Conservation (phyloP, 1,140 invertebrate species). For the Drosophila lini region DNA sequence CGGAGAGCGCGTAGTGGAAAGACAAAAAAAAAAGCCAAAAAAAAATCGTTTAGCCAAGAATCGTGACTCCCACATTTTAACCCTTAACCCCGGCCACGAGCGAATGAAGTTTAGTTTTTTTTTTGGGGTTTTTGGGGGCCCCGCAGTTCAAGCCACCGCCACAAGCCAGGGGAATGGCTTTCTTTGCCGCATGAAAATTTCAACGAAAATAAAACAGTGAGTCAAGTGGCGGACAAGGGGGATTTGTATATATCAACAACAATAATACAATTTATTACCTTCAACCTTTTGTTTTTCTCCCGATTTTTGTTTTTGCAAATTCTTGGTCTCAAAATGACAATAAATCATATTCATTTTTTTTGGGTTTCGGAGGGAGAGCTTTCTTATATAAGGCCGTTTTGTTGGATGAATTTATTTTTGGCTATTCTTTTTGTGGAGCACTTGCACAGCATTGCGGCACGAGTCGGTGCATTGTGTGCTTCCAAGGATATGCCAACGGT, state of each 20-base stretch:
- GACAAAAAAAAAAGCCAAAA: constrained; percentile 23
- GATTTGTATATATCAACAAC: constrained; percentile 66
- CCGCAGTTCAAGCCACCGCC: constrained; percentile 17
- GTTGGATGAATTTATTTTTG: constrained; percentile 10
- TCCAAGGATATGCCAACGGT: constrained; percentile 12
- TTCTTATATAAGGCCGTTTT: constrained; percentile 37
- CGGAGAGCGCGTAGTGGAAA: constrained; percentile 63
- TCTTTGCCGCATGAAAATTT: constrained; percentile 50
- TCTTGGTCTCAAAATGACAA: constrained; percentile 81
- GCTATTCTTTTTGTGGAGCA: constrained; percentile 5
- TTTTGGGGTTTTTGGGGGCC: constrained; percentile 40
- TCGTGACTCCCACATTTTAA: constrained; percentile 84
- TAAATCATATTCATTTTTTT: constrained; percentile 80
- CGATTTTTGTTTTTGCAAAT: constrained; percentile 62
- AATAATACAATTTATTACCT: constrained; percentile 83
- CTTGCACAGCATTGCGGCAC: constrained; percentile 44
- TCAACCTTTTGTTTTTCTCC: constrained; percentile 38
- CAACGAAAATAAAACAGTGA: constrained; percentile 45
- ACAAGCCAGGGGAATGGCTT: constrained; percentile 60
- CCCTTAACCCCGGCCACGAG: constrained; percentile 81
- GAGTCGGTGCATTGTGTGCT: constrained; percentile 45
- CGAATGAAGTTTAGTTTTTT: constrained; percentile 72
- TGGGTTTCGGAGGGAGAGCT: constrained; percentile 33
- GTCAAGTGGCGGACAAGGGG: constrained; percentile 15
- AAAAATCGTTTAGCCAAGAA: constrained; percentile 70